These are phyloP conservation scores for Eupithecia centaureata DNA, from an alignment of 2,888 invertebrate species.

Conservation along the genomic window DNA sequence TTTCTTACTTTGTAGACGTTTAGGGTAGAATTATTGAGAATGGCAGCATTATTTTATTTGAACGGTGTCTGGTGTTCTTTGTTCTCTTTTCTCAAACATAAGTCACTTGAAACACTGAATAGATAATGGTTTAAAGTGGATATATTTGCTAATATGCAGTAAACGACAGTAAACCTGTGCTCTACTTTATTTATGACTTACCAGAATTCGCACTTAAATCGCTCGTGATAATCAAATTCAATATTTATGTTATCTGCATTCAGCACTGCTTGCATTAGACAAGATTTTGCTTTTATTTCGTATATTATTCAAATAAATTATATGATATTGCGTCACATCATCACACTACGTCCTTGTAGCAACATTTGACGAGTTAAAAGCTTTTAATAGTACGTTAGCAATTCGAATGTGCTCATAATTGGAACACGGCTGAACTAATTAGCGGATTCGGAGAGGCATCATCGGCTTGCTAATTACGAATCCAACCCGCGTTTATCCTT, in stretches of 20 bases:
- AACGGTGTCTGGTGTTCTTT: slow-evolving; percentile 60
- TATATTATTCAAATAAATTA: slow-evolving; percentile 14
- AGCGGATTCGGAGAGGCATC: slow-evolving; percentile 57
- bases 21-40: slow-evolving; percentile 71
- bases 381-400: slow-evolving; percentile 59
- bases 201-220: slow-evolving; percentile 25
- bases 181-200: slow-evolving; percentile 1
- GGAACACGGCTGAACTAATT: slow-evolving; percentile 68
- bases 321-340: background rate
- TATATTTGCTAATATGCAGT: slow-evolving; percentile 30
- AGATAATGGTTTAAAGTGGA: too few relatives aligned
- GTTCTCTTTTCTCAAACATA: slow-evolving; percentile 43
- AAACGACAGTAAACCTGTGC: too few relatives aligned
- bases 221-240: slow-evolving; percentile 34
- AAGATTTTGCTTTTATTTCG: slow-evolving; percentile 37
- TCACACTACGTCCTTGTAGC: slow-evolving; percentile 17
- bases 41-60: slow-evolving; percentile 62
- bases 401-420: slow-evolving; percentile 64
- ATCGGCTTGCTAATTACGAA: slow-evolving; percentile 70
- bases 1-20: slow-evolving; percentile 79
- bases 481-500: slow-evolving; percentile 69
- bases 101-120: too few relatives aligned
- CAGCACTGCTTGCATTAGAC: slow-evolving; percentile 26
- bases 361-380: slow-evolving; percentile 50
- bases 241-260: slow-evolving; percentile 29